Base-by-base conservation (phyloP, 2,797 vertebrate genomes). In the Manis crassicaudata region DNA sequence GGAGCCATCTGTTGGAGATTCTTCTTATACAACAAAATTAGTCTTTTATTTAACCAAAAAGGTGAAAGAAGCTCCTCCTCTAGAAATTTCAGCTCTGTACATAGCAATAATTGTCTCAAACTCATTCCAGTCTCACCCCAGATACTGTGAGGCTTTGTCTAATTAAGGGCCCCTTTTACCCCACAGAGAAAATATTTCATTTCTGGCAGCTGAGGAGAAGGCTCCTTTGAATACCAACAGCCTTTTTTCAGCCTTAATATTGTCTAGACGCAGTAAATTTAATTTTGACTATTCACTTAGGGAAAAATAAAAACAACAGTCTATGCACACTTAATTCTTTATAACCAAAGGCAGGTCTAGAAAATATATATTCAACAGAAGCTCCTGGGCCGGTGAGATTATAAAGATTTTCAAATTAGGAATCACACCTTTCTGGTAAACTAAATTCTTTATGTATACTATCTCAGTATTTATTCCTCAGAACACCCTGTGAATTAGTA, bases 281-380 rank as follows among this genome's bases (percentile, higher is more conserved):
- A 96, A 88, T 88, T 81, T 92, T 73, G 75, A 97, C 80, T 52
- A 81, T 18, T 75, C 35, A 91, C 29, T 67, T 82, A 72, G 29
- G 23, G 32, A 81, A 77, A 62, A 56, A 40, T 25, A 81, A 37
- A 96, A 83, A 70, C 32, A 63, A 70, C 50, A 68, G 23, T 73
- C 54, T 21, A 88, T 4, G 7, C 50, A 89, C 20, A 56, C 37
- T 77, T 89, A 72, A 76, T 54, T 86, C 82, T 83, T 89, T 35
- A 52, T 43, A 88, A 67, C 62, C 25, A 21, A 84, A 67, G 46
- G 43, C 37, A 77, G 6, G 75, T 70, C 56, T 85, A 40, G 80
- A 83, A 93, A 97, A 88, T 4, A 35, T 20, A 68, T 3, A 68
- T 23, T 75, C 62, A 43, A 17, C 50, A 93, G 52, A 73, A 80